phyloP scores from a whole-genome alignment of 1,140 invertebrate genomes.

The Atta cephalotes region DNA sequence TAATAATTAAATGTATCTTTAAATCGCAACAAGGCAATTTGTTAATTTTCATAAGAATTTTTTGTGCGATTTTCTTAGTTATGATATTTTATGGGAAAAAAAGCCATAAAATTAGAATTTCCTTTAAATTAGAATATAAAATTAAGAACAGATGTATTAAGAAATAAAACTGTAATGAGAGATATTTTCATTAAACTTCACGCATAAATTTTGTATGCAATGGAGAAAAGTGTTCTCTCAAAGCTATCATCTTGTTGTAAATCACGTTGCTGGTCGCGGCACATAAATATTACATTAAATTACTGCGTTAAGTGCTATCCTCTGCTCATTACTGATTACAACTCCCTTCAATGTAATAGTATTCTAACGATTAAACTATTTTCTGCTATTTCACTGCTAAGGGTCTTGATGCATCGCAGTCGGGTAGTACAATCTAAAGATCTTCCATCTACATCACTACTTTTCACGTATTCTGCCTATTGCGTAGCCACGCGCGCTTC shows the following conservation, averaged over 20 bases:
- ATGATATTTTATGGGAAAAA: not conserved
- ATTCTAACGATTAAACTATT: constrained; percentile 58
- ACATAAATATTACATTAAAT: constrained; percentile 46
- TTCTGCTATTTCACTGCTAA: constrained; percentile 45
- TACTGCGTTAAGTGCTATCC: constrained; percentile 44
- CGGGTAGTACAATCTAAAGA: not conserved
- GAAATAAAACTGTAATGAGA: constrained; percentile 1
- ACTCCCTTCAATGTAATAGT: constrained; percentile 51
- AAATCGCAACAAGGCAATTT: constrained; percentile 4
- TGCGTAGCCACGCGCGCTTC: not conserved
- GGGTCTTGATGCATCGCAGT: not conserved
- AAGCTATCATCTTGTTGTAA: constrained; percentile 26
- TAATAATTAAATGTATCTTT: not conserved
- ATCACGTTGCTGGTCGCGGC: constrained; percentile 17
- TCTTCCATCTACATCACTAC: constrained; percentile 13
- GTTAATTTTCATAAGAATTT: not conserved
- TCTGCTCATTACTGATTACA: constrained; percentile 36
- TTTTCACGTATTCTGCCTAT: constrained; percentile 5
- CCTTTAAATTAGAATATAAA: not conserved
- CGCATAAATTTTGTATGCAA: constrained; percentile 6
- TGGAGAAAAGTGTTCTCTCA: not conserved
- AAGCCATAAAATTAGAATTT: not conserved
- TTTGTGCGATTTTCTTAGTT: not conserved
- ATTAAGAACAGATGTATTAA: not conserved
- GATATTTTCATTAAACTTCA: constrained; percentile 42